Percentiles rank a stretch among this genome's conserved stretches.
Conservation (phyloP, 2,113 vertebrate genomes). For the Hippocampus barbouri region DNA sequence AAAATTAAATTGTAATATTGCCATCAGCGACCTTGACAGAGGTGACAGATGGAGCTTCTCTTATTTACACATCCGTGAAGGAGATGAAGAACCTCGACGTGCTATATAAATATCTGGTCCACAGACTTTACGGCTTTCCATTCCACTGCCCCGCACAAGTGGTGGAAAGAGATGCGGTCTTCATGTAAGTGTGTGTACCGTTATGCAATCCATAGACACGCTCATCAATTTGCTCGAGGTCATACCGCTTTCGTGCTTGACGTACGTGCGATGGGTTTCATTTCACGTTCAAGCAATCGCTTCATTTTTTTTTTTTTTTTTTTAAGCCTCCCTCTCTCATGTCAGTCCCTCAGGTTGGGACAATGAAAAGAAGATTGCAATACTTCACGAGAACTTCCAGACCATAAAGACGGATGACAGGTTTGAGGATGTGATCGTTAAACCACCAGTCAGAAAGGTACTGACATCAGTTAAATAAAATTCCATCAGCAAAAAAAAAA, state of each 20-base stretch:
- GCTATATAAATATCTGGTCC: constrained; percentile 97
- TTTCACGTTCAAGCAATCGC: not conserved
- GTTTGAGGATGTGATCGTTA: constrained; percentile 93
- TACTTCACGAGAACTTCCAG: constrained; percentile 96
- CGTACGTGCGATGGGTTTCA: not conserved
- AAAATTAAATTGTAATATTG: not conserved
- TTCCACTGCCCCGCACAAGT: constrained; percentile 89
- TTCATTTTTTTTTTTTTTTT: not conserved
- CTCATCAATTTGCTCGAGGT: not conserved
- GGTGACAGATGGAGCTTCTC: constrained; percentile 86
- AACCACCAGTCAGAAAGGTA: constrained; percentile 96
- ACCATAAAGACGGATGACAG: constrained; percentile 88
- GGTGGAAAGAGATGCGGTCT: constrained; percentile 97
- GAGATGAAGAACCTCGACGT: constrained; percentile 98
- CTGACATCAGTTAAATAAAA: not conserved
- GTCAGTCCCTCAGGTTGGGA: constrained; percentile 96
- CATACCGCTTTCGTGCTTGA: not conserved
- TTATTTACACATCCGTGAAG: constrained; percentile 98
- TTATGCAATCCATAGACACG: too few species aligned
- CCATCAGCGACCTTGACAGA: constrained; percentile 72
- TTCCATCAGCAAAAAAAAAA: not conserved
- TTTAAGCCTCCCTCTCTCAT: not conserved
- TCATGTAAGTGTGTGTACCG: constrained; percentile 79
- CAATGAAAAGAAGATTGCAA: constrained; percentile 98
- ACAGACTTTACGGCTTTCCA: constrained; percentile 94